These are phyloP conservation scores for Meloidogyne exigua DNA, from an alignment of 1,140 invertebrate species.

Conservation along the genomic window DNA sequence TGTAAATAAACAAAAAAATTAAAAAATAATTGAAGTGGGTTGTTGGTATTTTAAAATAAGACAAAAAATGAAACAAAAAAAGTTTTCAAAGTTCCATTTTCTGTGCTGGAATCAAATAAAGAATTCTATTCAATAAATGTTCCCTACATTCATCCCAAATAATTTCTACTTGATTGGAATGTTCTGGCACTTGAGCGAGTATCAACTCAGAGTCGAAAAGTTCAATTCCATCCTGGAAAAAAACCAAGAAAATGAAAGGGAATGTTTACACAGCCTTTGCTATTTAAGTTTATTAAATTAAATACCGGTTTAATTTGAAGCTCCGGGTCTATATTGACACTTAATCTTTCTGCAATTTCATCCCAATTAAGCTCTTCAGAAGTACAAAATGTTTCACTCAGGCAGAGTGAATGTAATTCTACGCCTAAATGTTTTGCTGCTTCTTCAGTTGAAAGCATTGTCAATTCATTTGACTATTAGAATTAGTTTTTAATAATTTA, in stretches of 20 bases:
- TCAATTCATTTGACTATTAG: conserved; percentile 34
- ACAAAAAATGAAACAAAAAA: too few species aligned
- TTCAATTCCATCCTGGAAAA: conserved; percentile 52
- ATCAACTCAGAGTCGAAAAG: conserved; percentile 53
- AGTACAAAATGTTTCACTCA: conserved; percentile 40
- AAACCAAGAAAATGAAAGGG: neutral
- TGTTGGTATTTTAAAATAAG: too few species aligned
- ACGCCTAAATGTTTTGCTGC: conserved; percentile 38
- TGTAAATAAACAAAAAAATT: too few species aligned
- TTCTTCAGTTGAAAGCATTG: conserved; percentile 40
- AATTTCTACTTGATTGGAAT: conserved; percentile 38
- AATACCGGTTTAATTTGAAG: conserved; percentile 48
- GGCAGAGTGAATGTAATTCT: conserved; percentile 43
- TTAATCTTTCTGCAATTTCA: conserved; percentile 34
- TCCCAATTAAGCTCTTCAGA: conserved; percentile 42
- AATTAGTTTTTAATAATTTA: neutral
- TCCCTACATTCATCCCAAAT: conserved; percentile 56
- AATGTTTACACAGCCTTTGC: neutral
- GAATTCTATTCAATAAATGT: conserved; percentile 41
- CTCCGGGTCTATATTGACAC: conserved; percentile 39
- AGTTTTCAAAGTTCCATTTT: conserved; percentile 12
- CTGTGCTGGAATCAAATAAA: conserved; percentile 17
- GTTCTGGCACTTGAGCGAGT: conserved; percentile 31
- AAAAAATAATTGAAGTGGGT: too few species aligned
- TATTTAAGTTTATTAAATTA: too few species aligned